A percentile compares a stretch with the other conserved stretches of the same genome.
These are phyloP conservation scores for Xenops minutus DNA, from an alignment of 2,797 vertebrate genomes.

Conservation along the genomic window DNA sequence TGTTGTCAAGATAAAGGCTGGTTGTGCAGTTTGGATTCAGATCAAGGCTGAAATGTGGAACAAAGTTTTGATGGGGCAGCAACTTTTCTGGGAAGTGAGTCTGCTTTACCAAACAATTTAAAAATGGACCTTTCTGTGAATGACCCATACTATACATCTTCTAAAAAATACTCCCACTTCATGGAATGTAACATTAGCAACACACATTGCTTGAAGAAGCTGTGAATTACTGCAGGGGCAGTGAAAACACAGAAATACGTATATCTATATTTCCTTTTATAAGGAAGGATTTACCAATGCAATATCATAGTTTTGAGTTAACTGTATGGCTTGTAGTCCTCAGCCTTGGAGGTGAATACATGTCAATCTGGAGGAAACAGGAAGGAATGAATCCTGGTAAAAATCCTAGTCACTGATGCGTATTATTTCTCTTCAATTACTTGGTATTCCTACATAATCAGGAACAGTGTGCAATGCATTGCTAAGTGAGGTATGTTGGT, in stretches of 20 bases:
- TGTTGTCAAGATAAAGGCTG: background rate
- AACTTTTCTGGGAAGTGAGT: slow-evolving; percentile 4
- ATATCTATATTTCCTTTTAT: background rate
- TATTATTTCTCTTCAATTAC: slow-evolving; percentile 36
- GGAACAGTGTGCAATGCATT: background rate
- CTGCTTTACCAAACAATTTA: background rate
- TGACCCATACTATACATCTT: background rate
- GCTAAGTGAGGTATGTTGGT: background rate
- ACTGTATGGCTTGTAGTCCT: background rate
- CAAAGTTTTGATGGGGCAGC: background rate
- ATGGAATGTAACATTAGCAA: background rate
- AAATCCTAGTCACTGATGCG: background rate
- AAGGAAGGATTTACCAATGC: background rate
- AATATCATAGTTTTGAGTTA: background rate
- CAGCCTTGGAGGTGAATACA: background rate
- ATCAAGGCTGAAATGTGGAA: background rate
- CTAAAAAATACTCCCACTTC: background rate
- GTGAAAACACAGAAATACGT: background rate
- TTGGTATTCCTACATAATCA: slow-evolving; percentile 6
- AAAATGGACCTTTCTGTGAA: background rate
- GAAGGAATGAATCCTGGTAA: slow-evolving; percentile 21
- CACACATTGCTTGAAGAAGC: background rate
- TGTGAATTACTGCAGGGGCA: background rate
- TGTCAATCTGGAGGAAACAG: background rate
- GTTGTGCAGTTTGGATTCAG: background rate